Evolutionary conservation across 2,797 vertebrate genomes (phyloP).

Genomic region (Rhodeus uyekii): DNA sequence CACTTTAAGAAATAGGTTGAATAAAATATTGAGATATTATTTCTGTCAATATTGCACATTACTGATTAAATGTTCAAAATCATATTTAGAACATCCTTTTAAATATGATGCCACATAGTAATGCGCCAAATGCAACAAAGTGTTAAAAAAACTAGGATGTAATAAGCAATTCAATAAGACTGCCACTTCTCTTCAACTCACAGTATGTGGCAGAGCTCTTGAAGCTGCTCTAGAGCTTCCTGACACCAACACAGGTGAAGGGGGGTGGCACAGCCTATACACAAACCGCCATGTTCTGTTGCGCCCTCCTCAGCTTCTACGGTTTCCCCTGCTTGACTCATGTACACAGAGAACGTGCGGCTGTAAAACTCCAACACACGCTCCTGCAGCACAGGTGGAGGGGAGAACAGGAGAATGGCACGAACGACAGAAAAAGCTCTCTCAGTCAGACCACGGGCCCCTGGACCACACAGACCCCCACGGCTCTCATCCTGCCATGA

Average conservation of each 20-base stretch:
- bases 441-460: constrained; percentile 78
- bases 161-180: not conserved
- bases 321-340: constrained; percentile 74
- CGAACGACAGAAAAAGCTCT: constrained; percentile 89
- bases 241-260: constrained; percentile 86
- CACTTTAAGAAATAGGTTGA: not conserved
- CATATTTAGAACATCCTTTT: not conserved
- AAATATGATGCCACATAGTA: not conserved
- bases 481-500: constrained; percentile 80
- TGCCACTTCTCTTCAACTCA: constrained; percentile 68
- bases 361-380: constrained; percentile 90
- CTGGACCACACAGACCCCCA: constrained; percentile 72
- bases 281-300: constrained; percentile 56
- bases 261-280: constrained; percentile 80
- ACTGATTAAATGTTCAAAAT: not conserved
- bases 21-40: not conserved
- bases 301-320: constrained; percentile 60
- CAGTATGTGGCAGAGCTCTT: constrained; percentile 89
- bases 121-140: not conserved
- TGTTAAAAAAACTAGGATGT: not conserved
- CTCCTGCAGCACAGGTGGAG: constrained; percentile 83
- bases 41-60: not conserved
- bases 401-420: constrained; percentile 90
- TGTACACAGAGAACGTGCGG: constrained; percentile 90
- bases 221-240: constrained; percentile 85